phyloP scores from a whole-genome alignment of 2,888 invertebrate species.

The Eutolmus rufibarbis region DNA sequence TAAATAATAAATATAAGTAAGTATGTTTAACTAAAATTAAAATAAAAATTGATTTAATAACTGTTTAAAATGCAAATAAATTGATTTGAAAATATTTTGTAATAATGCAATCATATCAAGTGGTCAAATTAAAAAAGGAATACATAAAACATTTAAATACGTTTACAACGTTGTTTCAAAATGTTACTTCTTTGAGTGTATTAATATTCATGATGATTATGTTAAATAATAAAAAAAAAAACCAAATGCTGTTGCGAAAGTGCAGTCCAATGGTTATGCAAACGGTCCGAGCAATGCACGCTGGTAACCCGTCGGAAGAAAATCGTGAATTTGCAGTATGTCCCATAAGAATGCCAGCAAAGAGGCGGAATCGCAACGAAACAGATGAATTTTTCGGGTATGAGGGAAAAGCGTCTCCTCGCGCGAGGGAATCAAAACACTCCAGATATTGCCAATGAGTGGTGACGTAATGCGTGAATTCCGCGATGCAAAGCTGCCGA shows the following conservation, averaged over 20 bases:
- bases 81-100: no score
- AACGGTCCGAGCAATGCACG: background rate
- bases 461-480: constrained; percentile 14
- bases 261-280: background rate
- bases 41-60: no score
- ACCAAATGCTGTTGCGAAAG: background rate
- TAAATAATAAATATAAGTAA: no score
- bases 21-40: no score
- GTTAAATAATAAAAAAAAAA: no score
- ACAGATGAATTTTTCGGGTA: background rate
- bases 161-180: no score
- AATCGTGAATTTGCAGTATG: background rate
- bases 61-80: no score
- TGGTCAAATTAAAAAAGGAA: no score
- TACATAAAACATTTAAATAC: no score
- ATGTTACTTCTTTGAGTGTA: no score
- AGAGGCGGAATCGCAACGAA: background rate
- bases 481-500: background rate
- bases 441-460: background rate
- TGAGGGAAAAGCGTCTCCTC: background rate
- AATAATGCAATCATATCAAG: no score
- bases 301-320: background rate
- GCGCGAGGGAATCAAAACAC: background rate
- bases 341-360: background rate
- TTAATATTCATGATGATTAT: no score